phyloP scores from a whole-genome alignment of 2,888 invertebrate species.

The Drosophila fulvimacula region DNA sequence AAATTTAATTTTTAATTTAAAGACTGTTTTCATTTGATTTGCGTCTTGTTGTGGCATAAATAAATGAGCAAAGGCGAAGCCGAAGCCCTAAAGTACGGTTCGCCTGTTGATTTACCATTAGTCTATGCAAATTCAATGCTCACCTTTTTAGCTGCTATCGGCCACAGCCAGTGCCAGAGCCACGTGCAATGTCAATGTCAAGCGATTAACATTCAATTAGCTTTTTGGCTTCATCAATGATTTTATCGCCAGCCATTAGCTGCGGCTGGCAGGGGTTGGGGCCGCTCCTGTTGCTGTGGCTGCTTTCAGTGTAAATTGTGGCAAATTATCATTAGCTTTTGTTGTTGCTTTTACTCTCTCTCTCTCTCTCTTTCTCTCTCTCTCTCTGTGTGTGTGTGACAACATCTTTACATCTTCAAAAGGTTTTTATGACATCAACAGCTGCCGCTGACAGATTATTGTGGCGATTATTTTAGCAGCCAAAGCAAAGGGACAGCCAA shows the following conservation, averaged over 20 bases:
- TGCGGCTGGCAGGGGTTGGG: constrained; percentile 12
- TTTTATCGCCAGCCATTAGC: constrained; percentile 81
- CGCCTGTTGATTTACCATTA: constrained; percentile 73
- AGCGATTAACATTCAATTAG: constrained; percentile 83
- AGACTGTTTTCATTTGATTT: constrained; percentile 80
- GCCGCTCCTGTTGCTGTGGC: constrained; percentile 38
- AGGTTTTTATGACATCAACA: constrained; percentile 84
- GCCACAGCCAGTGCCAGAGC: constrained; percentile 42
- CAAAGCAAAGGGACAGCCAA: constrained; percentile 50
- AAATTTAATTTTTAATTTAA: constrained; percentile 84
- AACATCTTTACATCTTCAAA: constrained; percentile 78
- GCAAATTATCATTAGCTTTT: constrained; percentile 79
- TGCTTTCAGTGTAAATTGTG: constrained; percentile 71
- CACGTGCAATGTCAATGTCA: constrained; percentile 77
- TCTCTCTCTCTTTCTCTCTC: neutral
- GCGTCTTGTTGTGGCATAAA: constrained; percentile 56
- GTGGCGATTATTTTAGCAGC: constrained; percentile 84
- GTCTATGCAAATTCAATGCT: constrained; percentile 65
- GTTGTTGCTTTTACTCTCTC: constrained; percentile 33
- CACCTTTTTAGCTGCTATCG: constrained; percentile 54
- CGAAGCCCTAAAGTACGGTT: constrained; percentile 20
- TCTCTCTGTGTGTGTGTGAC: constrained; percentile 34
- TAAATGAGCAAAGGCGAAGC: constrained; percentile 11
- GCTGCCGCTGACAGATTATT: constrained; percentile 85
- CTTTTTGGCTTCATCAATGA: constrained; percentile 78